Conservation (phyloP, 2,797 vertebrate species). For the Spondyliosoma cantharus region DNA sequence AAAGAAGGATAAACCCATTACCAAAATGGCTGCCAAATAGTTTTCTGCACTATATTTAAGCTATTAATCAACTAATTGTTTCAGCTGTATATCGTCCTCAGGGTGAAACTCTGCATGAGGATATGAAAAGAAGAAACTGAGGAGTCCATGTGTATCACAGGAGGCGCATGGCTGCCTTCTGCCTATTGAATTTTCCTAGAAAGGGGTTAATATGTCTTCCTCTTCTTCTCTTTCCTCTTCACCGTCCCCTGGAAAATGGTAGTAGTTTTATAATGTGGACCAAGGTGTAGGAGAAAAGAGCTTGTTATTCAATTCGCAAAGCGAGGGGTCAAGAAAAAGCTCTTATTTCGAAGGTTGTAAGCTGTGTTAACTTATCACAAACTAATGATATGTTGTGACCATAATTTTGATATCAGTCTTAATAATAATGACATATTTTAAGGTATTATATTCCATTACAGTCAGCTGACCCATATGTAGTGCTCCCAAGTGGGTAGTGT, state of each 20-base stretch:
- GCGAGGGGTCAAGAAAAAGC: background rate
- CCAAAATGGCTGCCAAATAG: too few species aligned
- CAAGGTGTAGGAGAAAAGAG: background rate
- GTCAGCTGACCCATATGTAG: slow-evolving; percentile 1
- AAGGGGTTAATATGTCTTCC: too few species aligned
- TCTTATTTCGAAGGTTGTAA: background rate
- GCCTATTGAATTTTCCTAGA: too few species aligned
- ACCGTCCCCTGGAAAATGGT: too few species aligned
- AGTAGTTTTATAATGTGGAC: too few species aligned
- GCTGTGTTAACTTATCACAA: background rate
- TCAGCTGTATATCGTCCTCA: background rate
- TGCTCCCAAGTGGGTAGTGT: background rate
- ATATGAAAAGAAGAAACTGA: background rate
- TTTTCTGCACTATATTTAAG: too few species aligned
- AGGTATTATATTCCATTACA: background rate
- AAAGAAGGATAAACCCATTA: too few species aligned
- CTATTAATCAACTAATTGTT: background rate
- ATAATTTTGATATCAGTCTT: background rate
- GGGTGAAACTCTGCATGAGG: background rate
- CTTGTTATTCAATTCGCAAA: background rate
- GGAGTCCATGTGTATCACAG: background rate
- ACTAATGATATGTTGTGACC: background rate
- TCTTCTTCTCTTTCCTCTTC: too few species aligned
- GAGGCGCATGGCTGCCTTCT: background rate
- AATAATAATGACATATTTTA: background rate